phyloP scores from a whole-genome alignment of 2,113 vertebrate genomes.

The Condylura cristata region DNA sequence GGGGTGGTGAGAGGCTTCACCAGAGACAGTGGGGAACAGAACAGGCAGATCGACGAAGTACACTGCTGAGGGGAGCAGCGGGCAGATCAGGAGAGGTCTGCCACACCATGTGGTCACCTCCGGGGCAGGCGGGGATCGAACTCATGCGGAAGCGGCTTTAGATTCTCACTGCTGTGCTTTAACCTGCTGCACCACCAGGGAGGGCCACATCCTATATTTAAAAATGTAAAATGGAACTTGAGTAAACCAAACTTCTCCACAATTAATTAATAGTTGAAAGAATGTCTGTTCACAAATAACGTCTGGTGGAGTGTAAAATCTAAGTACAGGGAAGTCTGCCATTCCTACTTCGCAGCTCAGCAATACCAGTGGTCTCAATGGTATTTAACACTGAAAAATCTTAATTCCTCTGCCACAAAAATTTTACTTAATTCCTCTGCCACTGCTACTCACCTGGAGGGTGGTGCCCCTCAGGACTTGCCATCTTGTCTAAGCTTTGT shows the following conservation, averaged over 20 bases:
- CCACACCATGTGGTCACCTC: too few species aligned
- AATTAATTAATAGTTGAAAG: neutral
- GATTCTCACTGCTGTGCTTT: too few species aligned
- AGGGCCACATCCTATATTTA: slow-evolving; percentile 1
- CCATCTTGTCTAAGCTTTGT: neutral
- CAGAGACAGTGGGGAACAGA: too few species aligned
- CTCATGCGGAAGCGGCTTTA: too few species aligned
- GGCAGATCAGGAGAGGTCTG: too few species aligned
- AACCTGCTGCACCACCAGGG: too few species aligned
- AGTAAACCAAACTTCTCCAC: neutral
- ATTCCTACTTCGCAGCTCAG: neutral
- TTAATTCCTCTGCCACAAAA: neutral
- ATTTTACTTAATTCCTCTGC: neutral
- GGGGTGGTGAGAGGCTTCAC: too few species aligned
- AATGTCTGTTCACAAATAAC: neutral
- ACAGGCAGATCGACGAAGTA: too few species aligned
- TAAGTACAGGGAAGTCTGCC: neutral
- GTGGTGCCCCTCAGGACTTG: neutral
- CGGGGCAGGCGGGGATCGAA: too few species aligned
- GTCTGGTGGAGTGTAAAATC: neutral
- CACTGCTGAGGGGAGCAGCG: too few species aligned
- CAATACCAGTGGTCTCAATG: neutral
- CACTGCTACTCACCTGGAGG: neutral
- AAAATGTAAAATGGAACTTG: neutral
- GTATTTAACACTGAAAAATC: neutral